Evolutionary conservation across 2,888 invertebrate genomes (phyloP).

Genomic region (Folsomia manolachei): DNA sequence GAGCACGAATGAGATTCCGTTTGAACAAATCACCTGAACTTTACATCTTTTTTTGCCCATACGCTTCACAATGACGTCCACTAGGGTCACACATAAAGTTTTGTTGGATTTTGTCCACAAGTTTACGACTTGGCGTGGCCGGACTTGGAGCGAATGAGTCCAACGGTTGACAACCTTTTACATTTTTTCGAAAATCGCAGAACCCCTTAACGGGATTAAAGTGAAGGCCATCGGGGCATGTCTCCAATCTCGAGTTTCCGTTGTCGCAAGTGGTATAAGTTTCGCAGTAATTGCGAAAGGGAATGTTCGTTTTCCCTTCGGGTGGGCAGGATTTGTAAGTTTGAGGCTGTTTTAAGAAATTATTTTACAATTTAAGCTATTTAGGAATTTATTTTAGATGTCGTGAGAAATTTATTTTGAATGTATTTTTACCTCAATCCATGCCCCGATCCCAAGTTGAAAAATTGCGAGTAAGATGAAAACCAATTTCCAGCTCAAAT

Average conservation of each 20-base stretch:
- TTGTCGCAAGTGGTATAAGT: constrained; percentile 37
- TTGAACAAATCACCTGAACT: constrained; percentile 42
- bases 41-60: constrained; percentile 32
- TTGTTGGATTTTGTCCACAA: constrained; percentile 31
- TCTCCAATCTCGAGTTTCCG: constrained; percentile 29
- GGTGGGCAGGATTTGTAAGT: constrained; percentile 28
- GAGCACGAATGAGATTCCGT: constrained; percentile 40
- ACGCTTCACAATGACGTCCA: constrained; percentile 38
- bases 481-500: neutral
- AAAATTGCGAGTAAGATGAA: neutral
- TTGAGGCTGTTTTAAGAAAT: constrained; percentile 23
- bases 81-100: constrained; percentile 43
- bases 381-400: neutral
- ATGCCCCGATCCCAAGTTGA: neutral
- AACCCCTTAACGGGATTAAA: constrained; percentile 29
- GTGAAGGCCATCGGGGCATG: constrained; percentile 40
- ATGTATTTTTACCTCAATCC: neutral
- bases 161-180: constrained; percentile 35
- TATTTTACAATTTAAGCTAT: neutral
- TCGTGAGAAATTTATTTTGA: constrained; percentile 4
- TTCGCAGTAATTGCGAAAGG: constrained; percentile 42
- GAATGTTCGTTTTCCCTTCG: constrained; percentile 29
- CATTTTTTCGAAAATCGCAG: constrained; percentile 37
- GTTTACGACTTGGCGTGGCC: constrained; percentile 25
- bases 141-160: constrained; percentile 31